Evolutionary conservation across 2,113 vertebrate genomes (phyloP), one percentile per base, ranked within the genome.

Genomic region (Alligator mississippiensis): DNA sequence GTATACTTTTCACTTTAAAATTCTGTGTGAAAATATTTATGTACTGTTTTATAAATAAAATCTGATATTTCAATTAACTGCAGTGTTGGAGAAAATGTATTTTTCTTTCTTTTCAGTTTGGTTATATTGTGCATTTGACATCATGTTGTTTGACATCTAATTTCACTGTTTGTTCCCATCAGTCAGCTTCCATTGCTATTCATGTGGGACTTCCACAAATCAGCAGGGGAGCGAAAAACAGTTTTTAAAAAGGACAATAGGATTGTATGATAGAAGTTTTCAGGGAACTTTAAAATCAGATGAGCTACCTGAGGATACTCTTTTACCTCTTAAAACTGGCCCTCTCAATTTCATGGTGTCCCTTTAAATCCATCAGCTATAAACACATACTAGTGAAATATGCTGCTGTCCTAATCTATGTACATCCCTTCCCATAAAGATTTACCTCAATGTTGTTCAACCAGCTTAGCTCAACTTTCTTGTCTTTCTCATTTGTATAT

Each of bases 371-470:
- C 79, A 34, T 54, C 76, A 83, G 55, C 28, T 57, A 38, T 80
- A 61, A 90, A 28, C 54, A n/a, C 30, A 47, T 47, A 47, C 47
- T 47, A 47, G 47, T 47, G 47, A 47, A 47, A 47, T 47, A 47
- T 47, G 47, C 47, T 47, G 47, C 47, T 47, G 47, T 47, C 47
- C 47, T 47, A 47, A 47, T 47, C 9, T 47, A 47, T 47, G 47
- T 47, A 47, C 47, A 47, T 47, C 47, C 7, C 47, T 47, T 47
- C 47, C 47, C 47, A 47, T 47, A 47, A 47, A 47, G 47, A 47
- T 47, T 47, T 72, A 18, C 12, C 2, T 30, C 59, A 80, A 5
- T 0, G 1, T 17, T 28, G 4, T 17, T 28, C 22, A 25, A 16
- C 0, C 0, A 61, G 11, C 77, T 27, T 30, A 47, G 60, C 9